Base-by-base conservation (phyloP, 2,888 invertebrate species). In the Willowsia nigromaculata region DNA sequence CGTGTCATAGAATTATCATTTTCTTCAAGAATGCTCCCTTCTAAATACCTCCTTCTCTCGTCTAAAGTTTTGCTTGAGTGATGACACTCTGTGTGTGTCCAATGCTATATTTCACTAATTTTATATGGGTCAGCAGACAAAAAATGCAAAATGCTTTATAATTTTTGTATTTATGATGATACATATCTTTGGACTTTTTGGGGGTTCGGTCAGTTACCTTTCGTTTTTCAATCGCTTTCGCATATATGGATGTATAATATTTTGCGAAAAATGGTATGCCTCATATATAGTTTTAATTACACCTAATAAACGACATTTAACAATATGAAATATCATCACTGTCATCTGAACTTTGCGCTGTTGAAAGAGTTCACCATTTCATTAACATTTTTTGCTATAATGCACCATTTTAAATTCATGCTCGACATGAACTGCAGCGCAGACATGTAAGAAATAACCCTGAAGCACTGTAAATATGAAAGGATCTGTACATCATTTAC, bases 131-230 rank as follows among this genome's bases (percentile, higher is more conserved):
- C 81, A 78, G 22, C 33, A 81, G 81, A 40, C 62, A n/a, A 81
- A 59, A 78, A 62, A 81, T 33, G 18, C n/a, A 25, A 18, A 15
- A 53, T 78, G 22, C 56, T 18, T 43, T 71, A 18, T 65, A 65
- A 37, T 22, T 40, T 11, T 71, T 18, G 47, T 47, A 47, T 47
- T 25, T 3, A 62, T 62, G 30, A 68, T 4, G 47, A 27, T 47
- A 68, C n/a, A 37, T 37, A 30, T 56, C 33, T 78, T 78, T 53
- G 53, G 59, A 76, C 18, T 62, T 76, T 65, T 50, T 37, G 25
- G 50, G 81, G 56, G 87, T 71, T 82, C 82, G 87, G 87, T 88
- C 87, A 82, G 56, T 88, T 88, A 88, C 87, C 87, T 88, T 88
- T 88, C 82, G 82, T 59, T 85, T 85, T 80, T 85, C 9, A 25